Evolutionary conservation across 1,140 invertebrate genomes (phyloP), one percentile per base, ranked within the genome.

Genomic region (Argopecten irradians): DNA sequence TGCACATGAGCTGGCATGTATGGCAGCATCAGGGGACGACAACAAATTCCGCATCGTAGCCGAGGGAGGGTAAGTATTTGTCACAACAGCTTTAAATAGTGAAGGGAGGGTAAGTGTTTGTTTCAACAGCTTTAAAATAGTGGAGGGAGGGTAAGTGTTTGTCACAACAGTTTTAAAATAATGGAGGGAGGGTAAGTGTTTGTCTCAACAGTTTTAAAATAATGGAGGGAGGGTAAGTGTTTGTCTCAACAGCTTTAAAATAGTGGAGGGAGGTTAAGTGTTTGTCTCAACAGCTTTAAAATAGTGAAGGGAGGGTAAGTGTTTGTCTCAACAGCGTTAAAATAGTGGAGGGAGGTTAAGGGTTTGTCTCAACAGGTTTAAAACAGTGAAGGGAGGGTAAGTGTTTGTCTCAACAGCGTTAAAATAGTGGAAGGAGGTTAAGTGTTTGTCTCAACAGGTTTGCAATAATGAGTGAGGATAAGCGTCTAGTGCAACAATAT

Each of bases 41-140:
- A 95, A 95, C 90, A 95, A 95, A 85, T 94, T 94, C 87, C 88
- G 92, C 19, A 95, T 95, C 87, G 94, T 94, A 13, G 94, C 94
- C 19, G 94, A 94, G 87, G 94, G 93, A 86, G 94, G 94, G 94
- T 94, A 87, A 82, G 93, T 87, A 14, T 35, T n/a, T 34, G 2
- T 33, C 34, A 33, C 14, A 16, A 46, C 43, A 46, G 43, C 43
- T 19, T 19, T 46, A 46, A 46, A 46, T 46, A 46, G 43, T 16
- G n/a, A 19, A 22, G 43, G 9, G 43, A 46, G 43, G 9, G 43
- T 46, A 46, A 46, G 9, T 46, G 19, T 46, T 16, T 19, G 9
- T 3, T 2, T 16, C 89, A 95, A 95, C 83, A 94, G 94, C 87
- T 87, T 92, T 28, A 95, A 94, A 89, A 94, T 94, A 11, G 94